phyloP scores from a whole-genome alignment of 1,140 invertebrate genomes.

The Megalonaias nervosa region DNA sequence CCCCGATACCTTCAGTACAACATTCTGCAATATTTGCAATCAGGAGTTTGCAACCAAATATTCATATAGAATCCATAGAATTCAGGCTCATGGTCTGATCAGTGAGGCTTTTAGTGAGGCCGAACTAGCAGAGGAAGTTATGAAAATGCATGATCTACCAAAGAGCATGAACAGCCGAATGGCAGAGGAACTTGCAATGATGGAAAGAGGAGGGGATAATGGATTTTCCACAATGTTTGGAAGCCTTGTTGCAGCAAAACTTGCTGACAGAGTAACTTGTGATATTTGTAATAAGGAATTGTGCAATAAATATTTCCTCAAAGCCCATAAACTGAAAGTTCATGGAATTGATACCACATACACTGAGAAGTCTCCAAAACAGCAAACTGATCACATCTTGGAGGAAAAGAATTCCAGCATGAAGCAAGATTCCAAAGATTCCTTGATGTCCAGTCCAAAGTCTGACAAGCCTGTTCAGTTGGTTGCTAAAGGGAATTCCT shows the following conservation, averaged over 20 bases:
- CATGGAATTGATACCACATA: conserved; percentile 84
- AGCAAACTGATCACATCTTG: not conserved
- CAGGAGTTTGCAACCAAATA: conserved; percentile 67
- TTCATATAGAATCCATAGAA: conserved; percentile 64
- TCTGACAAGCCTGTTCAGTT: not conserved
- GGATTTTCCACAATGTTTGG: conserved; percentile 66
- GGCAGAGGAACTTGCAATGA: conserved; percentile 34
- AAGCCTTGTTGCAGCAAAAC: conserved; percentile 71
- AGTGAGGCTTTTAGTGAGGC: conserved; percentile 46
- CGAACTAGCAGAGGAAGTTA: conserved; percentile 34
- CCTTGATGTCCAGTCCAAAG: conserved; percentile 20
- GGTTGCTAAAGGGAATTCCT: too few relatives aligned
- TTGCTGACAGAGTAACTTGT: conserved; percentile 83
- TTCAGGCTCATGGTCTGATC: conserved; percentile 65
- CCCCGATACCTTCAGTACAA: conserved; percentile 40
- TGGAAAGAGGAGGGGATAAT: conserved; percentile 40
- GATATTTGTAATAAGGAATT: conserved; percentile 99
- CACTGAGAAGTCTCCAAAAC: conserved; percentile 34
- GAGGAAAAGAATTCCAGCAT: conserved; percentile 21
- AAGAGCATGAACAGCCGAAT: conserved; percentile 33
- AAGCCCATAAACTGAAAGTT: conserved; percentile 99
- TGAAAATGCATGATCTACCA: conserved; percentile 31
- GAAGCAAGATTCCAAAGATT: conserved; percentile 42
- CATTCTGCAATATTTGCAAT: conserved; percentile 62
- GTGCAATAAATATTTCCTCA: conserved; percentile 99